A percentile compares a stretch with the other conserved stretches of the same genome.
phyloP scores from a whole-genome alignment of 2,113 vertebrate species.

The Pelvicachromis taeniatus region DNA sequence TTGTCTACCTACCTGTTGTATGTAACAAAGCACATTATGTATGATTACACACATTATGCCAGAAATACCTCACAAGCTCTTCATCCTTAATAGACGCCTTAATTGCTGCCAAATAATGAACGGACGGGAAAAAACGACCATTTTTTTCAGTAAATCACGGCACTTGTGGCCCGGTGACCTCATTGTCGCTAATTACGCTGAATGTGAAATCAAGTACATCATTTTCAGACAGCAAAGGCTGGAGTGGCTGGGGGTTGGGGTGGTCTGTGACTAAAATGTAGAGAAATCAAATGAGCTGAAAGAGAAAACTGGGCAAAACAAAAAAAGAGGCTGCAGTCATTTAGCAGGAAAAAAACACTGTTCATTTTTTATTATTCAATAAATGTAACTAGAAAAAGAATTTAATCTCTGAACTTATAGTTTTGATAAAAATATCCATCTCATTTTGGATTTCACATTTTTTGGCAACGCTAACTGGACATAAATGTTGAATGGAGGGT shows the following conservation, averaged over 20 bases:
- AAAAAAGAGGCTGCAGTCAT: not conserved
- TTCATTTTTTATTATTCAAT: not conserved
- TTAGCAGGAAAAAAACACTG: not conserved
- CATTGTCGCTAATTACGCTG: constrained; percentile 85
- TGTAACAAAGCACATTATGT: constrained; percentile 18
- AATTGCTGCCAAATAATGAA: constrained; percentile 49
- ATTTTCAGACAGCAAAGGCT: constrained; percentile 72
- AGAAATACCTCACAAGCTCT: constrained; percentile 22
- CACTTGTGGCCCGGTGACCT: constrained; percentile 85
- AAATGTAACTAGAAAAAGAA: not conserved
- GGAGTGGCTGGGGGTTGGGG: constrained; percentile 4
- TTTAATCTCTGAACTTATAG: not conserved
- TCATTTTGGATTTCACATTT: not conserved
- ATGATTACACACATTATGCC: constrained; percentile 12
- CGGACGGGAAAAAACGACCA: constrained; percentile 75
- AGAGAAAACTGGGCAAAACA: not conserved
- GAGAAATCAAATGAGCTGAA: not conserved
- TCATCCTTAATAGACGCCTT: constrained; percentile 22
- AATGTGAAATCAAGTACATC: constrained; percentile 86
- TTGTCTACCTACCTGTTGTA: constrained; percentile 24
- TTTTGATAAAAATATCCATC: not conserved
- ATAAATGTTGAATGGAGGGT: not conserved
- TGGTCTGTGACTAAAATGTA: constrained; percentile 29
- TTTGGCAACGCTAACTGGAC: not conserved
- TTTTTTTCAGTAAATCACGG: constrained; percentile 78